Base-by-base conservation (phyloP, 2,797 vertebrate species). In the Chiroxiphia lanceolata region DNA sequence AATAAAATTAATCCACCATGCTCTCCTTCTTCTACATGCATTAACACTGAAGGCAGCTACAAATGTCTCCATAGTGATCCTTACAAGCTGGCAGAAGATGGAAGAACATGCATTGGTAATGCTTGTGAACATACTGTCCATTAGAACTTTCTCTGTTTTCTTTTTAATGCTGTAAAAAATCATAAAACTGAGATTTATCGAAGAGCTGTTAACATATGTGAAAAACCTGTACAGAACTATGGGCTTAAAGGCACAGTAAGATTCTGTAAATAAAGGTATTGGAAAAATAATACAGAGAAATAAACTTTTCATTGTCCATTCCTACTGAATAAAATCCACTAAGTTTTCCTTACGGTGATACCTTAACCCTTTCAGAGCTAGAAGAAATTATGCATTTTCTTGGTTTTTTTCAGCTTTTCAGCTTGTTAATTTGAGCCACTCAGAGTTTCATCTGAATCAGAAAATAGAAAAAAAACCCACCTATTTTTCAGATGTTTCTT, bases 21-120 rank as follows among this genome's bases (percentile, higher is more conserved):
- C 70, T 96, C 97, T 50, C 23, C 80, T 19, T 96, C 98, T 13
- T 96, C 98, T 34, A 76, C 27, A 31, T 98, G 98, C 63, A 69
- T 80, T 84, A 98, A 98, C 91, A 98, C 96, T n/a, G 72, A 93
- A 84, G 98, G 98, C 29, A 75, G 98, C 90, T 98, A 98, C 93
- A 93, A 50, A 53, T 98, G 98, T 65, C 31, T 94, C 74, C 97
- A 87, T 40, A 47, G 44, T 0, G 97, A 98, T 89, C 90, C 97
- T 13, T 87, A 96, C 5, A 83, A 95, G 44, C 60, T 95, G 34
- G 77, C 82, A 25, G 97, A 97, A 38, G 97, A 98, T 45, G 86
- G 96, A 57, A 96, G 91, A 75, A 96, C 92, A 26, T 98, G 98
- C 25, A 44, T 82, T 64, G 97, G 97, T 98, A 95, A 96, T 94